These are phyloP conservation scores for Hymenochirus boettgeri DNA, from an alignment of 2,113 vertebrate species.

Conservation along the genomic window DNA sequence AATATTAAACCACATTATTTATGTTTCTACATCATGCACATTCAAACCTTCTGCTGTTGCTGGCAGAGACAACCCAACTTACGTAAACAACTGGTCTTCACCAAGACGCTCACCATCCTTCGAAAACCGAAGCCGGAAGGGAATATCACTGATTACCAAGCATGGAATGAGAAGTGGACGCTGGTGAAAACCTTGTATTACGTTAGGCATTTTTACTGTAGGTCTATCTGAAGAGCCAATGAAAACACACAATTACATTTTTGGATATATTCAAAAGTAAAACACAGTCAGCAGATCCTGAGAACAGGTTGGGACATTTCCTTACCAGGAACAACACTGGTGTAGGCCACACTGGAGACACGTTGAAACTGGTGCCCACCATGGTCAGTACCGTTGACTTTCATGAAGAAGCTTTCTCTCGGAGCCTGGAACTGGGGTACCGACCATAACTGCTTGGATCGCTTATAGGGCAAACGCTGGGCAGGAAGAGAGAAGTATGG, in stretches of 20 bases:
- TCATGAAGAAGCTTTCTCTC: constrained; percentile 80
- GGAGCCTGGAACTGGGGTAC: constrained; percentile 72
- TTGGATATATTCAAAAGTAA: too few relatives aligned
- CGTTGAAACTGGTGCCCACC: constrained; percentile 80
- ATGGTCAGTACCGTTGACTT: constrained; percentile 74
- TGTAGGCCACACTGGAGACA: constrained; percentile 87
- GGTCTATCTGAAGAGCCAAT: constrained; percentile 64
- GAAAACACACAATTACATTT: too few relatives aligned
- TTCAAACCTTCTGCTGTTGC: too few relatives aligned
- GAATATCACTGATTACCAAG: constrained; percentile 72
- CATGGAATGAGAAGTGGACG: constrained; percentile 74
- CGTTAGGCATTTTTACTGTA: constrained; percentile 73
- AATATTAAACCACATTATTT: background rate
- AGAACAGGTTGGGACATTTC: background rate
- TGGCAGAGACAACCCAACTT: constrained; percentile 50
- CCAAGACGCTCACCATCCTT: constrained; percentile 62
- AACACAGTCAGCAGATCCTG: too few relatives aligned
- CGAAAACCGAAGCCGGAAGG: constrained; percentile 76
- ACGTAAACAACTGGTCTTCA: constrained; percentile 73
- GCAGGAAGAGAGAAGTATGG: constrained; percentile 65
- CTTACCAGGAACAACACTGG: constrained; percentile 77
- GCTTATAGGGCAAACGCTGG: constrained; percentile 59
- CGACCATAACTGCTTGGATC: constrained; percentile 72
- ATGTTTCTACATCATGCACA: too few relatives aligned
- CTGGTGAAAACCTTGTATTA: constrained; percentile 66